Conservation (phyloP, 2,888 invertebrate genomes). For the Thysanoteuthis rhombus region DNA sequence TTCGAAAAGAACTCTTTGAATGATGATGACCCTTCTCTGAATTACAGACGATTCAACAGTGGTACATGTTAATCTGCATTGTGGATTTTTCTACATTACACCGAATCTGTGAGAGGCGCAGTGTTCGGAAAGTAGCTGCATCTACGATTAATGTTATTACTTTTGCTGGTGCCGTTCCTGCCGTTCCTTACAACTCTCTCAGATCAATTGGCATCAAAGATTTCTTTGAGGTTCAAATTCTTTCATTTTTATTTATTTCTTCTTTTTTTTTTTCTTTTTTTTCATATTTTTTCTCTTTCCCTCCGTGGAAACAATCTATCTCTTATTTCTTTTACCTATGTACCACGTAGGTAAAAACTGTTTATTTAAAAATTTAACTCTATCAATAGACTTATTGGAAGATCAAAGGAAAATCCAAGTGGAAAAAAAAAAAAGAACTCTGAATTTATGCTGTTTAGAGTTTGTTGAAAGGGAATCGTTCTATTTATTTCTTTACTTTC, state of each 20-base stretch:
- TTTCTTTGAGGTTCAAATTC: neutral
- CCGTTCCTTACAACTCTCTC: neutral
- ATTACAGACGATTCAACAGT: too few species aligned
- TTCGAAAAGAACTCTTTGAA: too few species aligned
- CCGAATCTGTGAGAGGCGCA: neutral
- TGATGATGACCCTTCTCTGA: too few species aligned
- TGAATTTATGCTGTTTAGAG: too few species aligned
- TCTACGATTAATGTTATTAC: neutral
- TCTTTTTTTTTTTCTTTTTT: neutral
- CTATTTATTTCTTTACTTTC: too few species aligned
- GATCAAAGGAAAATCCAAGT: too few species aligned
- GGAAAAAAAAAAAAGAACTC: too few species aligned
- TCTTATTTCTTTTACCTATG: neutral
- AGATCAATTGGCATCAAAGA: slow-evolving; percentile 12
- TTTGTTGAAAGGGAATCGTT: too few species aligned
- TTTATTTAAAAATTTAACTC: neutral
- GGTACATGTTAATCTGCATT: neutral
- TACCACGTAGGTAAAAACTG: neutral
- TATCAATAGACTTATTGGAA: neutral
- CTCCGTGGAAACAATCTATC: neutral
- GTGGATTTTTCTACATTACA: neutral
- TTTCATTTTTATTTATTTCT: neutral
- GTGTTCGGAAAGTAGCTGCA: neutral
- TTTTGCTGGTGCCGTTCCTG: neutral
- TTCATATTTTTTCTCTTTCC: neutral